Evolutionary conservation across 2,888 invertebrate species (phyloP).

Genomic region (Baronia brevicornis): DNA sequence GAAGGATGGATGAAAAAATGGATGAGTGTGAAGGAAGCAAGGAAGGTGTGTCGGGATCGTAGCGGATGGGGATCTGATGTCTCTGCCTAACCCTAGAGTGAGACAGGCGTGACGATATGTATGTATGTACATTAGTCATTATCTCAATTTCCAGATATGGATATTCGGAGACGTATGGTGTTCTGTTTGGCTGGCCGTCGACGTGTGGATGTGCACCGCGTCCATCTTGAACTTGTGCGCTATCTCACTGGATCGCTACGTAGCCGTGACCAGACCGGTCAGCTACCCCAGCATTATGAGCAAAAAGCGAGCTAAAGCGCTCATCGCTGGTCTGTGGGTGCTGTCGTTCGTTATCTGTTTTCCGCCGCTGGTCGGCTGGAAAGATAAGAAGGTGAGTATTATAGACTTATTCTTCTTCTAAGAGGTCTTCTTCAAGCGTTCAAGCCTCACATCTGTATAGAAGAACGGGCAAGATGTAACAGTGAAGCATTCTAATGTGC

Average conservation of each 20-base stretch:
- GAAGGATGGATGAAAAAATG: no score
- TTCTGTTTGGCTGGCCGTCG: slow-evolving; percentile 96
- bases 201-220: slow-evolving; percentile 99
- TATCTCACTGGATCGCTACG: slow-evolving; percentile 95
- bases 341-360: slow-evolving; percentile 97
- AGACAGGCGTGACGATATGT: no score
- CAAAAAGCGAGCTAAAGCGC: slow-evolving; percentile 86
- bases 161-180: slow-evolving; percentile 98
- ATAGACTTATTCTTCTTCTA: neutral
- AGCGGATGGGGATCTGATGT: no score
- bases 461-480: no score
- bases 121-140: no score
- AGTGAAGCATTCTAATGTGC: no score
- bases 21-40: no score
- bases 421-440: no score
- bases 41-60: no score
- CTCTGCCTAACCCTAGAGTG: no score
- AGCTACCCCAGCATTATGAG: slow-evolving; percentile 96
- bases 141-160: slow-evolving; percentile 92
- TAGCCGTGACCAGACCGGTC: slow-evolving; percentile 97
- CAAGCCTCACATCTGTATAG: no score
- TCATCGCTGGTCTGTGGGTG: slow-evolving; percentile 96
- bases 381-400: slow-evolving; percentile 71
- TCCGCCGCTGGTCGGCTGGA: slow-evolving; percentile 96
- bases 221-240: slow-evolving; percentile 97